These are phyloP conservation scores for Megalops atlanticus DNA, from an alignment of 2,113 vertebrate species.

Conservation along the genomic window DNA sequence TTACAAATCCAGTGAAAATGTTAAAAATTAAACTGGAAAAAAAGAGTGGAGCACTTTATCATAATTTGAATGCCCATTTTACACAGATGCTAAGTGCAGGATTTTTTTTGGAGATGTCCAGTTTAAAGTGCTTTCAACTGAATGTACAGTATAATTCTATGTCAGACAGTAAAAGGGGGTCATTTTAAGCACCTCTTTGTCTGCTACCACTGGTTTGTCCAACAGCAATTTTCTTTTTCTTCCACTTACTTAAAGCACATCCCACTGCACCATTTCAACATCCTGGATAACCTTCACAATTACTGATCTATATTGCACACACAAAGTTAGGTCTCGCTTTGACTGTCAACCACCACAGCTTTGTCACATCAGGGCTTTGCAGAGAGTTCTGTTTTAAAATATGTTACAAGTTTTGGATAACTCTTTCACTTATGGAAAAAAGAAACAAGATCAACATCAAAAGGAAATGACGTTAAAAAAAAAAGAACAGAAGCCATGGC, in stretches of 20 bases:
- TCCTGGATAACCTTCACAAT: slow-evolving; percentile 29
- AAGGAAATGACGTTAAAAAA: slow-evolving; percentile 3
- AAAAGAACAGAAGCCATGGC: slow-evolving; percentile 24
- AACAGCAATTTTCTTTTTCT: neutral
- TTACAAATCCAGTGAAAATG: neutral
- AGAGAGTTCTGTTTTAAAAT: slow-evolving; percentile 44
- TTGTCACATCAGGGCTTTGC: slow-evolving; percentile 31
- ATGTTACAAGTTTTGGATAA: slow-evolving; percentile 3
- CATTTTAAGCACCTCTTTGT: neutral
- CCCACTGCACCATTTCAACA: neutral
- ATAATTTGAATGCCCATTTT: slow-evolving; percentile 12
- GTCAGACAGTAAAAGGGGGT: neutral
- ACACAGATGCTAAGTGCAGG: neutral
- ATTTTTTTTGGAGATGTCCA: neutral
- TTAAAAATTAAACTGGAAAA: neutral
- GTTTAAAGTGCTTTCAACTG: neutral
- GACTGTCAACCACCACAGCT: slow-evolving; percentile 50
- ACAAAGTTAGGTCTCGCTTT: slow-evolving; percentile 58
- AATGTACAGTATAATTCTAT: neutral
- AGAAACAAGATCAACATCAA: neutral
- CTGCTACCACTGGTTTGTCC: neutral
- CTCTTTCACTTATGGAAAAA: neutral
- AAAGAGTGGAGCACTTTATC: neutral
- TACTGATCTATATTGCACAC: slow-evolving; percentile 66
- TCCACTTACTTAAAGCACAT: neutral